Conservation (phyloP, 2,888 invertebrate species). For the Chrysodeixis includens region DNA sequence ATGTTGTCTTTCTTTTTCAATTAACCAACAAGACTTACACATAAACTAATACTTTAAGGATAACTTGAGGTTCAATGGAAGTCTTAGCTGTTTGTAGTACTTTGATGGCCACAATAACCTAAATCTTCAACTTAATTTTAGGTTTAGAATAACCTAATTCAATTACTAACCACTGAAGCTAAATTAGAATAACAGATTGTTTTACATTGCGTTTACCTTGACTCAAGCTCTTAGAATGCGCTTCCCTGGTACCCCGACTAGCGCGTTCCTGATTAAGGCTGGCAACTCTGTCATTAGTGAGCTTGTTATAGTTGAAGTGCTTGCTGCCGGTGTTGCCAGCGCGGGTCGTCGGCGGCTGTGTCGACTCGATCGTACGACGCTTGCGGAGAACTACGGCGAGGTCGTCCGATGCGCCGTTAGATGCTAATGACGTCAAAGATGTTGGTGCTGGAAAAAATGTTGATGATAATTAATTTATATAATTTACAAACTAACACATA, state of each 20-base stretch:
- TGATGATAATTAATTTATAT: not conserved
- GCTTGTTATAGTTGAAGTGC: conserved; percentile 95
- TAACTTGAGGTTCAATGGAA: no score
- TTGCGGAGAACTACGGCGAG: conserved; percentile 74
- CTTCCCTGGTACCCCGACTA: conserved; percentile 72
- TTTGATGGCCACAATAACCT: no score
- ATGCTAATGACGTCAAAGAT: conserved; percentile 46
- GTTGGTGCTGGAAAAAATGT: conserved; percentile 42
- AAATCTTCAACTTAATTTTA: no score
- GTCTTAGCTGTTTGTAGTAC: no score
- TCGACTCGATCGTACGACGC: conserved; percentile 83
- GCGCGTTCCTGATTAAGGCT: conserved; percentile 57
- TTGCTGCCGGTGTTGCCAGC: conserved; percentile 85
- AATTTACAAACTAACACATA: not conserved
- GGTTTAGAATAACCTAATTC: no score
- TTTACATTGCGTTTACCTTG: no score
- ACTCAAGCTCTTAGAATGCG: conserved; percentile 76
- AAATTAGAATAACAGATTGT: no score
- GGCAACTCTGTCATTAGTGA: conserved; percentile 91
- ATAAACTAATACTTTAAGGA: no score
- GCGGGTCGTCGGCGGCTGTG: conserved; percentile 78
- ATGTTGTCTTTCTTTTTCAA: no score
- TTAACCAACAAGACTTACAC: no score
- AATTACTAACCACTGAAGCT: no score
- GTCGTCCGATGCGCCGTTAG: conserved; percentile 71